Evolutionary conservation across 2,113 vertebrate genomes (phyloP).

Genomic region (Chionis minor): DNA sequence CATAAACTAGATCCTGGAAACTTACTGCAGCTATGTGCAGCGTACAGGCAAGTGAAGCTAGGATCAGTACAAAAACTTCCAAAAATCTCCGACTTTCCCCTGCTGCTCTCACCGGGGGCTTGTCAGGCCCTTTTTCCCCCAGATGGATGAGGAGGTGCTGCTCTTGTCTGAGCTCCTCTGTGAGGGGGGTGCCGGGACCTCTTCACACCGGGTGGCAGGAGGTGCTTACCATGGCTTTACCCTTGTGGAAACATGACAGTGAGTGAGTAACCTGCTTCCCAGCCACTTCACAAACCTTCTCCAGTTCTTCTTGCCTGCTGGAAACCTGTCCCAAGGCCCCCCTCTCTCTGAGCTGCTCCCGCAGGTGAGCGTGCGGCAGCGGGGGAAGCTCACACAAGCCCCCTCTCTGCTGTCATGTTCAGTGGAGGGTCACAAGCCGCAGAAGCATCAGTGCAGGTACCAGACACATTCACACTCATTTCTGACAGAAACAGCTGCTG

Average conservation of each 20-base stretch:
- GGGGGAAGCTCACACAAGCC: neutral
- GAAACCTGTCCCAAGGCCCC: neutral
- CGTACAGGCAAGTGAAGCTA: neutral
- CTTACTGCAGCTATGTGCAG: neutral
- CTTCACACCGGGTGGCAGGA: neutral
- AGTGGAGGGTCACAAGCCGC: neutral
- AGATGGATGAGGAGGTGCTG: neutral
- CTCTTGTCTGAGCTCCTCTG: neutral
- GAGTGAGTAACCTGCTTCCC: neutral
- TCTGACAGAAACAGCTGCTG: neutral
- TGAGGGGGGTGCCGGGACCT: neutral
- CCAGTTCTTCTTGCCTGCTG: neutral
- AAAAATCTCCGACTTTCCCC: neutral
- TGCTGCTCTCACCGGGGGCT: neutral
- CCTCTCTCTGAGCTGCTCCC: neutral
- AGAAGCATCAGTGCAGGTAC: neutral
- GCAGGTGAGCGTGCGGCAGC: accelerated
- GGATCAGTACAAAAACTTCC: neutral
- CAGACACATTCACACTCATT: neutral
- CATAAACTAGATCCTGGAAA: neutral
- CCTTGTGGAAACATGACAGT: neutral
- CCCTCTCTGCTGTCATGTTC: neutral
- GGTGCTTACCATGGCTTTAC: neutral
- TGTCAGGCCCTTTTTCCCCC: neutral
- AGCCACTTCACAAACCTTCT: neutral